Percentiles rank a stretch among this genome's conserved stretches.
Conservation (phyloP, 2,113 vertebrate genomes). For the Hippotragus niger region DNA sequence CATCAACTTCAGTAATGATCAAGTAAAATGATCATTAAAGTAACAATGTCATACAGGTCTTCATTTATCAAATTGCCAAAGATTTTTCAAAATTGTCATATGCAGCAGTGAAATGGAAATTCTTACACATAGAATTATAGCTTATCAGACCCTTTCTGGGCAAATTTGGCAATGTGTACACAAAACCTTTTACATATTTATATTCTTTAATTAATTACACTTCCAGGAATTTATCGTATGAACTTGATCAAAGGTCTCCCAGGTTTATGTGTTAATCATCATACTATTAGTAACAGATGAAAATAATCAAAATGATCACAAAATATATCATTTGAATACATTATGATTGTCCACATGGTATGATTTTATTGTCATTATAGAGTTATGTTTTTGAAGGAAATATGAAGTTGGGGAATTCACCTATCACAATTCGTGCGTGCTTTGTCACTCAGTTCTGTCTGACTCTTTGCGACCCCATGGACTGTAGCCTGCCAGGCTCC, state of each 20-base stretch:
- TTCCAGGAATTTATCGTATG: background rate
- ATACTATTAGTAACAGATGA: background rate
- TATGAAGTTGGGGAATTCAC: background rate
- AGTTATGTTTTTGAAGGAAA: background rate
- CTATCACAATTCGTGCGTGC: accelerated
- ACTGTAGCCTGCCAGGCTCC: background rate
- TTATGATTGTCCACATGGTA: background rate
- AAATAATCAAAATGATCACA: background rate
- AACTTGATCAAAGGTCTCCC: background rate
- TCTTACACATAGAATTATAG: background rate
- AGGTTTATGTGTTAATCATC: background rate
- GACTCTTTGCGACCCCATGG: background rate
- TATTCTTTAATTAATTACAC: background rate
- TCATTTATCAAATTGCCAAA: background rate
- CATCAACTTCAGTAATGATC: background rate
- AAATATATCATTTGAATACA: background rate
- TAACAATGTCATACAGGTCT: background rate
- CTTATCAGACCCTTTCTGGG: background rate
- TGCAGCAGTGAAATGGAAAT: background rate
- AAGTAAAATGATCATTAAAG: background rate
- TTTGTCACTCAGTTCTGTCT: background rate
- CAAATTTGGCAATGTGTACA: background rate
- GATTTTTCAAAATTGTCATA: background rate
- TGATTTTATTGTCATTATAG: background rate
- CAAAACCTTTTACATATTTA: background rate